Conservation (phyloP, 2,888 invertebrate species). For the Myathropa florea region DNA sequence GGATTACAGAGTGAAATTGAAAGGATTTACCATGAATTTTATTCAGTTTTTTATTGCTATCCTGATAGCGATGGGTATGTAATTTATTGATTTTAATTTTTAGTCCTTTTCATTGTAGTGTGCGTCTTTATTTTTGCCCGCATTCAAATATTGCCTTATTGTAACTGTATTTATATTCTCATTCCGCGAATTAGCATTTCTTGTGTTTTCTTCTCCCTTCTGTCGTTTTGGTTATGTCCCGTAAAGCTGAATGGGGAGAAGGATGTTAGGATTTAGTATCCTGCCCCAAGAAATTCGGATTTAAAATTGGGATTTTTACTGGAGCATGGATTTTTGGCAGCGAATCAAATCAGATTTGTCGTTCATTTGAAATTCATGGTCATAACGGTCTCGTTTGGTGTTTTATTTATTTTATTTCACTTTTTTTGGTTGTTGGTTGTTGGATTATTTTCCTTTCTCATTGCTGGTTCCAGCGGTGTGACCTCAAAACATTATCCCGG, state of each 20-base stretch:
- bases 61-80: slow-evolving; percentile 73
- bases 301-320: slow-evolving; percentile 39
- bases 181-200: slow-evolving; percentile 68
- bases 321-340: slow-evolving; percentile 60
- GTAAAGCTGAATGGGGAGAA: background rate
- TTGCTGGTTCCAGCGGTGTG: slow-evolving; percentile 26
- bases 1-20: slow-evolving; percentile 74
- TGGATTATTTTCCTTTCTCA: background rate
- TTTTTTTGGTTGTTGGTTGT: no score
- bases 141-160: slow-evolving; percentile 45
- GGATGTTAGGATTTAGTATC: slow-evolving; percentile 17
- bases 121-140: slow-evolving; percentile 3
- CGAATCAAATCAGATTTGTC: slow-evolving; percentile 69
- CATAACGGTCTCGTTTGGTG: slow-evolving; percentile 56
- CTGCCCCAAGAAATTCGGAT: slow-evolving; percentile 57
- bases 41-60: slow-evolving; percentile 73
- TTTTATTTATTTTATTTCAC: slow-evolving; percentile 5
- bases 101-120: slow-evolving; percentile 30
- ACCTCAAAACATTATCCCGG: slow-evolving; percentile 34
- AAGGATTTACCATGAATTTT: slow-evolving; percentile 77
- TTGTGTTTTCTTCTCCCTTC: slow-evolving; percentile 10
- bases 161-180: slow-evolving; percentile 59
- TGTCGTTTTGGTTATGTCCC: background rate
- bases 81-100: slow-evolving; percentile 71
- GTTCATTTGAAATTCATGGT: slow-evolving; percentile 68